A percentile compares a stretch with the other conserved stretches of the same genome.
Evolutionary conservation across 64 coral and sea anemone genomes (phyloP).

Genomic region (Montipora foliosa): DNA sequence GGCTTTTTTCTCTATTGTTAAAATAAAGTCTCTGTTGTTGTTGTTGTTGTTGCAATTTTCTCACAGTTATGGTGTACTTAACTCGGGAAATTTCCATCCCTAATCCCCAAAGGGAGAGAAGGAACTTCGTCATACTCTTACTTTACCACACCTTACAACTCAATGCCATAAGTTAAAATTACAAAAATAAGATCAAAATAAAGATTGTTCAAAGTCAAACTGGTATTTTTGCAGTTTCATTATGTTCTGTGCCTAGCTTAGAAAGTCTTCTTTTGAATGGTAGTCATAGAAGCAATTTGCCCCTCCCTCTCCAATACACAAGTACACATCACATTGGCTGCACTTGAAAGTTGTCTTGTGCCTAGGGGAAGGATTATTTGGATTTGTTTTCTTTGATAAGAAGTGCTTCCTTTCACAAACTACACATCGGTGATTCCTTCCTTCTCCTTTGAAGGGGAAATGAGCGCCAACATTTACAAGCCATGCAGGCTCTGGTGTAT

Average conservation of each 20-base stretch:
- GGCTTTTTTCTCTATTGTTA: too few relatives aligned
- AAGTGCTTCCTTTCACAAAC: conserved; percentile 28
- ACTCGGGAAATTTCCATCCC: not conserved
- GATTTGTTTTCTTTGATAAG: conserved; percentile 17
- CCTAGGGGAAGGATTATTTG: not conserved
- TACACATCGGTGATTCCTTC: not conserved
- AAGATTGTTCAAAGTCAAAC: not conserved
- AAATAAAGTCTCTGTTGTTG: too few relatives aligned
- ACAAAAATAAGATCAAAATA: not conserved
- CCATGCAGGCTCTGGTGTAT: conserved; percentile 8
- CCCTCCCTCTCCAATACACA: conserved; percentile 20
- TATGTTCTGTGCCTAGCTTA: not conserved
- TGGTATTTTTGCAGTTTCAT: not conserved
- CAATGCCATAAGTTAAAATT: not conserved
- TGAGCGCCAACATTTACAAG: conserved; percentile 34
- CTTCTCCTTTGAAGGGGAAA: not conserved
- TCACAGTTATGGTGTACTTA: not conserved
- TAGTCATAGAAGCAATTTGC: conserved; percentile 24
- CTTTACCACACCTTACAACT: not conserved
- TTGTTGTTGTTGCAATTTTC: not conserved
- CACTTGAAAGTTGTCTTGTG: conserved; percentile 23
- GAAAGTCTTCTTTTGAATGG: conserved; percentile 30
- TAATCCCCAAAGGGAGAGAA: not conserved
- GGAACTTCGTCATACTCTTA: not conserved
- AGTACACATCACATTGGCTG: conserved; percentile 22